Evolutionary conservation across 2,113 vertebrate genomes (phyloP), one percentile per base, ranked within the genome.

Genomic region (Nibea albiflora): DNA sequence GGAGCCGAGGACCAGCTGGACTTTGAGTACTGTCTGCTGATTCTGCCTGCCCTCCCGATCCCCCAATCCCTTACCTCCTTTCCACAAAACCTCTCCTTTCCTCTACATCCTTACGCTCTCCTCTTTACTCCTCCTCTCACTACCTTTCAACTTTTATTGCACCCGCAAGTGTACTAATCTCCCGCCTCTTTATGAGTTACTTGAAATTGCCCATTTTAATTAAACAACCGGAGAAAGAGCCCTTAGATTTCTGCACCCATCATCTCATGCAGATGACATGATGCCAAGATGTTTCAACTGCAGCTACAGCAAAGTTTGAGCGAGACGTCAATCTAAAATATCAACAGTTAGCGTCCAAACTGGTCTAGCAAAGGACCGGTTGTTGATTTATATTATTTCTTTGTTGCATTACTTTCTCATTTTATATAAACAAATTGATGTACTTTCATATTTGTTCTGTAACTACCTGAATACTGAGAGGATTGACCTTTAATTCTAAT

Each of bases 1-100:
- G 60, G 79, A 83, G 80, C 80, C 42, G 15, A 57, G 87, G 79
- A 88, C 85, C 92, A 93, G 93, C 91, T 93, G 92, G 86, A 90
- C 92, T 87, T 72, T 69, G 78, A 86, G 80, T 76, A 73, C 82
- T 83, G 72, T 80, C 81, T 87, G 83, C 78, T 86, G 85, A 88
- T 86, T 80, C 74, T 85, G 73, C 73, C 83, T 88, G 85, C 71
- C 87, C 84, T 87, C 57, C 79, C 67, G 26, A 77, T 81, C 66
- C 72, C 74, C 66, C 75, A 66, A 26, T 76, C 70, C 47, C 42
- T 84, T 76, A 76, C 65, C 61, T 73, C 63, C 46, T 78, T 74
- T 71, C 46, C 47, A 49, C 11, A 71, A 78, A 73, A 75, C 35
- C 65, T 66, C 57, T 75, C 56, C 42, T 69, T 42, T 78, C 46